Evolutionary conservation across 2,113 vertebrate genomes (phyloP), one percentile per base, ranked within the genome.

Genomic region (Platichthys stellatus): DNA sequence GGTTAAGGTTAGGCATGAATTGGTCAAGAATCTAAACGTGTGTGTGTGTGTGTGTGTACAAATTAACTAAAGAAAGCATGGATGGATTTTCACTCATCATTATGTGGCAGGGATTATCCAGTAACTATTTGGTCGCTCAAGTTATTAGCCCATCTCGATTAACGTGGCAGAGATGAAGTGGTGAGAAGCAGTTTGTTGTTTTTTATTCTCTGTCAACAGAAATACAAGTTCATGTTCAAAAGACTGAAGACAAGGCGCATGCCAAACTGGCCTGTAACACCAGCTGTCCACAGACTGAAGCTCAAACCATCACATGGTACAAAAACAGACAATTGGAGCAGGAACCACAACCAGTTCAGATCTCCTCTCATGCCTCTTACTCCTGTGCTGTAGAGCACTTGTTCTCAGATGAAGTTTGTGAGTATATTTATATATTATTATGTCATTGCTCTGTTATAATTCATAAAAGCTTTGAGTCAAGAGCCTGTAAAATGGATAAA

Each of bases 351-450:
- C 11, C 1, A 40, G 35, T 62, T 40, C 10, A 4, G 10, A 5
- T 2, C 20, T n/a, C 10, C 60, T 4, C 12, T 1, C 0, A 1
- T 49, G 0, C 43, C 0, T 10, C 0, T 12, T 26, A 23, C 57
- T 51, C 21, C 10, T 85, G 83, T 71, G 60, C 62, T 45, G 66
- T 74, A 3, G 38, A 81, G 8, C 8, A 62, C 43, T 31, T 79
- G 20, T 4, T 0, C 21, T 78, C 78, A 24, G 11, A 20, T 51
- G 60, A 64, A 63, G 1, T 45, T 10, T 77, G 83, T 85, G 40
- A 84, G 77, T 80, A 53, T 59, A 20, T 2, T 24, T 1, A 5
- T 24, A 24, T 24, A 24, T 24, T 24, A 24, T 24, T 24, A 24
- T 24, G 24, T 24, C 2, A 24, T 24, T 24, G 24, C 24, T 24